These are phyloP conservation scores for Lethenteron camtschaticum DNA, from an alignment of 2,113 vertebrate genomes.

Conservation along the genomic window DNA sequence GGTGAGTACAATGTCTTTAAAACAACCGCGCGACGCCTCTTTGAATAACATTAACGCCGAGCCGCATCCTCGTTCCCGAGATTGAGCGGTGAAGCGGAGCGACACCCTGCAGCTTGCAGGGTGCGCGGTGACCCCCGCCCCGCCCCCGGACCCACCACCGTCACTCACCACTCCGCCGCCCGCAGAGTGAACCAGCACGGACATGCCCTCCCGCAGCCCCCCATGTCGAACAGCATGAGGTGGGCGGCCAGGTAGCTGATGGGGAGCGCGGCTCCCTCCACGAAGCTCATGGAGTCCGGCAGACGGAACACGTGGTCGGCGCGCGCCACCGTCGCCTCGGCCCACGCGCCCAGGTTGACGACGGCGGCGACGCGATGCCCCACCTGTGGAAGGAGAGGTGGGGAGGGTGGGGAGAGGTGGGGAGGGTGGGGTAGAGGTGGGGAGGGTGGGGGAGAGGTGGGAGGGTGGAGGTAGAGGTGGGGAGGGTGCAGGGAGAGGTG, in stretches of 20 bases:
- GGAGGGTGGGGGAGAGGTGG: no score
- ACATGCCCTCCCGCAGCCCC: constrained; percentile 90
- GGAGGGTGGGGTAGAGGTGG: background rate
- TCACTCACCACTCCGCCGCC: constrained; percentile 70
- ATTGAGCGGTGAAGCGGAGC: no score
- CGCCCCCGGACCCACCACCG: background rate
- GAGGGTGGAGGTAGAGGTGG: no score
- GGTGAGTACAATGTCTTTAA: no score
- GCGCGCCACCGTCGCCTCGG: constrained; percentile 75
- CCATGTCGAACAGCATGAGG: constrained; percentile 95
- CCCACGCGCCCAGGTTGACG: constrained; percentile 84
- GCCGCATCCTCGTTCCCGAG: no score
- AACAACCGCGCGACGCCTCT: no score
- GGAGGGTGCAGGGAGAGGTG: no score
- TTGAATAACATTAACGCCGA: no score
- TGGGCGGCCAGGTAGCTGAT: constrained; percentile 94
- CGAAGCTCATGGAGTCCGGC: constrained; percentile 78
- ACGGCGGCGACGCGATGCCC: constrained; percentile 91
- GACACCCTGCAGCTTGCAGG: no score
- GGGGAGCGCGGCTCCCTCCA: constrained; percentile 71
- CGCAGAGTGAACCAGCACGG: constrained; percentile 79
- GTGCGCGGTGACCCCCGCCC: no score
- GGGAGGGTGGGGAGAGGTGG: background rate
- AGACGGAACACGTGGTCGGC: constrained; percentile 79
- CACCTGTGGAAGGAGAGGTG: constrained; percentile 29